phyloP scores from a whole-genome alignment of 2,797 vertebrate species.

The Enteromius anoplus region DNA sequence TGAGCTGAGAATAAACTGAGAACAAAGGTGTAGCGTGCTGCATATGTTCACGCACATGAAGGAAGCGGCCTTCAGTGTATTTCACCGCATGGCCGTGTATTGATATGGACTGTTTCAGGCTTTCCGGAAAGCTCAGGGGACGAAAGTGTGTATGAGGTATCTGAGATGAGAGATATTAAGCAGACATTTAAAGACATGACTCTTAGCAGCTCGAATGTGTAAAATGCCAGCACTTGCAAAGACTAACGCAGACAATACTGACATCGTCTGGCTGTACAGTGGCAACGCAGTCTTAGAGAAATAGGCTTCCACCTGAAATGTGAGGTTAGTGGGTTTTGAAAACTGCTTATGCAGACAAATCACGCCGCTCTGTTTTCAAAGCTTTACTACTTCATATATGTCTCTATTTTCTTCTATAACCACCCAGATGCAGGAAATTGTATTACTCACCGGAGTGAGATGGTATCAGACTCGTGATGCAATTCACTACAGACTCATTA shows the following conservation, averaged over 20 bases:
- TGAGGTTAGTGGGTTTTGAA: slow-evolving; percentile 20
- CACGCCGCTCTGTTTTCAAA: neutral
- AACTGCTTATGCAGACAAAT: slow-evolving; percentile 3
- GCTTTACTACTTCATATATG: neutral
- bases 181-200: slow-evolving; percentile 1
- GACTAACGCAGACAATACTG: slow-evolving; percentile 62
- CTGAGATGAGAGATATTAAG: slow-evolving; percentile 7
- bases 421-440: neutral
- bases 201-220: neutral
- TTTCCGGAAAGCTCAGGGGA: slow-evolving; percentile 8
- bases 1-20: slow-evolving; percentile 20
- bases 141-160: neutral
- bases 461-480: slow-evolving; percentile 12
- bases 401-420: neutral
- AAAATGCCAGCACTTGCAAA: neutral
- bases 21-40: slow-evolving; percentile 25
- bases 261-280: slow-evolving; percentile 64
- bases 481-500: slow-evolving; percentile 38
- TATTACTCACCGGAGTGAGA: slow-evolving; percentile 1
- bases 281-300: slow-evolving; percentile 21
- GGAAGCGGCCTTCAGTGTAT: slow-evolving; percentile 10
- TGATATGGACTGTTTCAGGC: neutral
- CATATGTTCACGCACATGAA: neutral
- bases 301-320: neutral
- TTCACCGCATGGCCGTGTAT: slow-evolving; percentile 1